These are phyloP conservation scores for chimpanzee (Pan troglodytes) DNA, from an alignment of 2,113 vertebrate genomes.

Conservation along the genomic window NHGRI_mPanTro3-v2.1_pri NC_072411.2:16559501-16560000, in stretches of 20 bases:
- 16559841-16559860: not conserved
- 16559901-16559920: not conserved
- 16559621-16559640: too few species aligned
- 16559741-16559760: not conserved
- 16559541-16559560: too few species aligned
- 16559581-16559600: too few species aligned
- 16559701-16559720: not conserved
- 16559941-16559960: not conserved
- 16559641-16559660: too few species aligned
- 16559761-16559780: not conserved
- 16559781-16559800: not conserved
- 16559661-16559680: too few species aligned
- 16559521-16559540: too few species aligned
- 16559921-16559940: not conserved
- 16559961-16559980: not conserved
- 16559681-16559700: too few species aligned
- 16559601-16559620: too few species aligned
- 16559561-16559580: too few species aligned
- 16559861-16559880: not conserved
- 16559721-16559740: not conserved
- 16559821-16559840: not conserved
- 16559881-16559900: not conserved
- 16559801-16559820: not conserved
- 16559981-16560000: not conserved
- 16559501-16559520: too few species aligned